These are phyloP conservation scores for Cheilosia soror DNA, from an alignment of 2,888 invertebrate genomes.

Conservation along the genomic window DNA sequence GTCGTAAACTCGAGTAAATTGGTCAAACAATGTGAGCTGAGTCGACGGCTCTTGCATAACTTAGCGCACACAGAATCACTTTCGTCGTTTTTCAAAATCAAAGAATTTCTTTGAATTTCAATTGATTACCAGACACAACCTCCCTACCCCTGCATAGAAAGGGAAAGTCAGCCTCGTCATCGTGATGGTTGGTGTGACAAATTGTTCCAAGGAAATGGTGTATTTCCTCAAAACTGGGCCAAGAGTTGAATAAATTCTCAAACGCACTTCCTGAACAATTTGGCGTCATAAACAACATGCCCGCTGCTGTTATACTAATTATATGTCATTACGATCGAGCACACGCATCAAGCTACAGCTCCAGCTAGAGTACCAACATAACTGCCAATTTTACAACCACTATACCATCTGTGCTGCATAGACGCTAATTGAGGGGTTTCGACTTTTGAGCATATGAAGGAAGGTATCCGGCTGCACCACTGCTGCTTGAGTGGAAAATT, in stretches of 20 bases:
- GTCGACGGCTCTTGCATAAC: constrained; percentile 33
- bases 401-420: constrained; percentile 6
- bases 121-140: constrained; percentile 17
- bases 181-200: not conserved
- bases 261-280: constrained; percentile 51
- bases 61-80: constrained; percentile 21
- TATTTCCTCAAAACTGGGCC: constrained; percentile 3
- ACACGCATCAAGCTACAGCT: constrained; percentile 33
- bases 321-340: constrained; percentile 30
- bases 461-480: not conserved
- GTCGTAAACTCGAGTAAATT: constrained; percentile 15
- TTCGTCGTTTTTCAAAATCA: constrained; percentile 41
- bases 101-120: constrained; percentile 48
- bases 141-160: constrained; percentile 1
- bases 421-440: constrained; percentile 29
- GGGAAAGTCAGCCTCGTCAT: constrained; percentile 26
- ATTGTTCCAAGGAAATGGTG: not conserved
- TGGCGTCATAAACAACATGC: constrained; percentile 21
- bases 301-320: constrained; percentile 13
- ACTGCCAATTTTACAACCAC: constrained; percentile 24
- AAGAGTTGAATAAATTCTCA: constrained; percentile 25
- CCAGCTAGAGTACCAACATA: not conserved
- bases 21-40: not conserved
- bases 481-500: not conserved
- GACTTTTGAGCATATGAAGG: not conserved